Conservation (phyloP, 2,888 invertebrate species). For the Bombyx huttoni region DNA sequence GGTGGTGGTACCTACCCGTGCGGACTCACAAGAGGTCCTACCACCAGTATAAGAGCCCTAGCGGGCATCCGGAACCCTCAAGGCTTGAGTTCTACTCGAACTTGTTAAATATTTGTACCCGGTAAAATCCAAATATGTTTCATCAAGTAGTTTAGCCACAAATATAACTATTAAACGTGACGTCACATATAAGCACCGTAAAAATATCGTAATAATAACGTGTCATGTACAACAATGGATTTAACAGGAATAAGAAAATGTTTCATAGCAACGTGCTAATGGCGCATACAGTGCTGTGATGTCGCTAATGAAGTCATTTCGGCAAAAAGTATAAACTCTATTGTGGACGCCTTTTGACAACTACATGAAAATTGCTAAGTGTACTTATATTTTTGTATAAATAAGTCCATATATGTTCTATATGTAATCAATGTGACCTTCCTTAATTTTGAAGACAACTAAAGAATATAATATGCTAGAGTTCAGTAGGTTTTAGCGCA, state of each 20-base stretch:
- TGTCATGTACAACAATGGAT: background rate
- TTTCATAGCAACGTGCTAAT: conserved; percentile 42
- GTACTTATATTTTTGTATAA: conserved; percentile 16
- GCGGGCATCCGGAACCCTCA: too few relatives aligned
- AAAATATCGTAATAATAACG: conserved; percentile 1
- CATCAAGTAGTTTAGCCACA: background rate
- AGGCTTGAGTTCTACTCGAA: too few relatives aligned
- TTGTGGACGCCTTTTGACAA: conserved; percentile 34
- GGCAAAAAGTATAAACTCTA: conserved; percentile 29
- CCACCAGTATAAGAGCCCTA: too few relatives aligned
- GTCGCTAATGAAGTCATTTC: conserved; percentile 46
- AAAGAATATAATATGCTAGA: background rate
- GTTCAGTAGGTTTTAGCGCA: too few relatives aligned
- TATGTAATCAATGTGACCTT: conserved; percentile 8
- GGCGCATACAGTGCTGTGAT: conserved; percentile 23
- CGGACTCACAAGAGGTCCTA: too few relatives aligned
- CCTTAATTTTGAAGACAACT: conserved; percentile 5
- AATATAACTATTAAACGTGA: conserved; percentile 2
- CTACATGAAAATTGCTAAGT: conserved; percentile 38
- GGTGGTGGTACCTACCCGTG: too few relatives aligned
- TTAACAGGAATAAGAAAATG: conserved; percentile 29
- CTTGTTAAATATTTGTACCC: too few relatives aligned
- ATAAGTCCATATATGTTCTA: conserved; percentile 15
- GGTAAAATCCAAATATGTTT: too few relatives aligned
- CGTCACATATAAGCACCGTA: conserved; percentile 4